Conservation (phyloP, 2,797 vertebrate genomes). For the Craterocephalus amniculus region DNA sequence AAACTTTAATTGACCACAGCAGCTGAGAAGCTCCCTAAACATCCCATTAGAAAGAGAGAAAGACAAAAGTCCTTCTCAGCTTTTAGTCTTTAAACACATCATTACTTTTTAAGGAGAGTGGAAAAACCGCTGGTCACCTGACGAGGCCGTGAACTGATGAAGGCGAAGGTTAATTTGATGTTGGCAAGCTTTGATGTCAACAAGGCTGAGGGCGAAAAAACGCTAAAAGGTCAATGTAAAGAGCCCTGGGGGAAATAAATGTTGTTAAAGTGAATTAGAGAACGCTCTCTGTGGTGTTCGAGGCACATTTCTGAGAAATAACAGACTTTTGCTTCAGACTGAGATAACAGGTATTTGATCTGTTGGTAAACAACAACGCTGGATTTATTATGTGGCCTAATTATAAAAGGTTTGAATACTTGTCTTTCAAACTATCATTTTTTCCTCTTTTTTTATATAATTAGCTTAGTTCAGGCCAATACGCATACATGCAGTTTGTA, state of each 20-base stretch:
- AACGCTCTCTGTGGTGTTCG: background rate
- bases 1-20: background rate
- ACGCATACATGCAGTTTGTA: background rate
- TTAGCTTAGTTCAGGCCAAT: no score
- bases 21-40: background rate
- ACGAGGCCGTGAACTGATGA: background rate
- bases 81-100: background rate
- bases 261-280: background rate
- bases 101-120: background rate
- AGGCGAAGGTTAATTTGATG: slow-evolving; percentile 8
- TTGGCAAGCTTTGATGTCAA: background rate
- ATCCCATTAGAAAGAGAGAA: background rate
- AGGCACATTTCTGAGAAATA: background rate
- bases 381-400: background rate
- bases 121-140: background rate
- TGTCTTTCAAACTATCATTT: no score
- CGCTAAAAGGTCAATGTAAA: slow-evolving; percentile 3
- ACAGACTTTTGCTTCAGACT: background rate
- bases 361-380: background rate
- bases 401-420: background rate
- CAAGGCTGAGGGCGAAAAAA: background rate
- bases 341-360: background rate
- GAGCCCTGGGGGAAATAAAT: background rate
- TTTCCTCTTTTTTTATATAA: no score
- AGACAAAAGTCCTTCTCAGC: background rate